phyloP scores from a whole-genome alignment of 2,888 invertebrate species.

The Ectemnius continuus region DNA sequence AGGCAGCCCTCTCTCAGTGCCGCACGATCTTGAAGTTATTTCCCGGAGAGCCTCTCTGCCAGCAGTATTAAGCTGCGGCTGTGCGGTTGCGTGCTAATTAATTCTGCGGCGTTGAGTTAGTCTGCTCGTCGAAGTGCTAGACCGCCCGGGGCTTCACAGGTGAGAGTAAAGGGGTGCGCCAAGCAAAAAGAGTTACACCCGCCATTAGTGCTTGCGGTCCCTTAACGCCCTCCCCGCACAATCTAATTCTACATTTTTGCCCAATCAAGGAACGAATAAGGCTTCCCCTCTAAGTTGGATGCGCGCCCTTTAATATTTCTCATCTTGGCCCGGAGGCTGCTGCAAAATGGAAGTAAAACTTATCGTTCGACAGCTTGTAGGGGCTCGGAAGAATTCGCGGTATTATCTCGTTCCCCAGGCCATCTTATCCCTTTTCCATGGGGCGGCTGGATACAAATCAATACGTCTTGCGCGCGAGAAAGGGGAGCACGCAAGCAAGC shows the following conservation, averaged over 20 bases:
- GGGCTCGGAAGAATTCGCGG: constrained; percentile 44
- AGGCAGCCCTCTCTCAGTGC: constrained; percentile 37
- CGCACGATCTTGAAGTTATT: constrained; percentile 44
- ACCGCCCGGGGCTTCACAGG: constrained; percentile 38
- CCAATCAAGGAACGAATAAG: neutral
- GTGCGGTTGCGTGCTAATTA: constrained; percentile 52
- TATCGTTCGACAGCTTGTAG: constrained; percentile 45
- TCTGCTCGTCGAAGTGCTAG: constrained; percentile 40
- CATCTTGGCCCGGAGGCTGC: neutral
- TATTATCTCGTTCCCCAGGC: constrained; percentile 51
- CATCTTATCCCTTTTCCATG: constrained; percentile 51
- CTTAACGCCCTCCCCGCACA: neutral
- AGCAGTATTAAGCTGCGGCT: constrained; percentile 38
- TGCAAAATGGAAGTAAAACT: constrained; percentile 16
- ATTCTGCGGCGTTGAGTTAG: constrained; percentile 45
- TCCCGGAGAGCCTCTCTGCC: constrained; percentile 35
- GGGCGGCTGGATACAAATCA: constrained; percentile 63
- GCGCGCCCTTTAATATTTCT: neutral
- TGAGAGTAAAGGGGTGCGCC: neutral
- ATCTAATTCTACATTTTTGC: neutral
- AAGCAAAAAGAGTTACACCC: neutral
- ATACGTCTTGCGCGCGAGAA: constrained; percentile 52
- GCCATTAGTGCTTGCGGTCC: neutral
- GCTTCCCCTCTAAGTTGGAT: neutral
- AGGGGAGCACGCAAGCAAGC: constrained; percentile 4